Conservation (phyloP, 2,888 invertebrate genomes). For the Lasioglossum calceatum region DNA sequence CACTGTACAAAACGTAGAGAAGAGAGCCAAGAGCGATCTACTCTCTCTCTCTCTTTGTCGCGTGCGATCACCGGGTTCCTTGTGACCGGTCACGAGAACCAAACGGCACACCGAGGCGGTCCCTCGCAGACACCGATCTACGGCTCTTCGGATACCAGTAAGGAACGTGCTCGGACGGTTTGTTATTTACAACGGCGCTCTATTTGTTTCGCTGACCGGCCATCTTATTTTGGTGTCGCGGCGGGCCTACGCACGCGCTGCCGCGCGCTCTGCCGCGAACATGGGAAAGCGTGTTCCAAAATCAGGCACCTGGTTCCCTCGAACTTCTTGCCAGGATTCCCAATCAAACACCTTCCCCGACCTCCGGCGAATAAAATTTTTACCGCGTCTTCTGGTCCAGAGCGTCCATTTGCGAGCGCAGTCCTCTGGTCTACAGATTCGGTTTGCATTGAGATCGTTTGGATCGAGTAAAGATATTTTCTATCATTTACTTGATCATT, state of each 20-base stretch:
- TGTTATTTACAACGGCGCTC: constrained; percentile 79
- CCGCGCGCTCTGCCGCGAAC: constrained; percentile 50
- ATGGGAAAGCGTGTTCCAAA: constrained; percentile 45
- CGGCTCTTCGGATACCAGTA: constrained; percentile 9
- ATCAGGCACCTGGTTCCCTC: constrained; percentile 9
- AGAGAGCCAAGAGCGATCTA: neutral
- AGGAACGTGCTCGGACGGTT: constrained; percentile 67
- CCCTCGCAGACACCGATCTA: neutral
- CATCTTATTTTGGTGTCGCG: constrained; percentile 80
- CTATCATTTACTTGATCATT: no score
- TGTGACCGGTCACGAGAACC: constrained; percentile 19
- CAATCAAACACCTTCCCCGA: neutral
- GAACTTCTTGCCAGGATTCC: neutral
- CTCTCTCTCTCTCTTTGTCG: neutral
- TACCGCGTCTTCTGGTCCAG: neutral
- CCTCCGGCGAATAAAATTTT: neutral
- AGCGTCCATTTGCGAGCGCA: neutral
- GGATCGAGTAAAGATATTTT: no score
- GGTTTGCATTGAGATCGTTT: no score
- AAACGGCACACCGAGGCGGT: constrained; percentile 42
- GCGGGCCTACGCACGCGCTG: constrained; percentile 68
- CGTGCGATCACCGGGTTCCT: constrained; percentile 7
- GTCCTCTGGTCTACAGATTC: no score
- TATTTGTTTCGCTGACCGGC: constrained; percentile 79
- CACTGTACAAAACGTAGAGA: neutral